Base-by-base conservation (phyloP, 1,140 invertebrate species). In the Meloidogyne hapla region DNA sequence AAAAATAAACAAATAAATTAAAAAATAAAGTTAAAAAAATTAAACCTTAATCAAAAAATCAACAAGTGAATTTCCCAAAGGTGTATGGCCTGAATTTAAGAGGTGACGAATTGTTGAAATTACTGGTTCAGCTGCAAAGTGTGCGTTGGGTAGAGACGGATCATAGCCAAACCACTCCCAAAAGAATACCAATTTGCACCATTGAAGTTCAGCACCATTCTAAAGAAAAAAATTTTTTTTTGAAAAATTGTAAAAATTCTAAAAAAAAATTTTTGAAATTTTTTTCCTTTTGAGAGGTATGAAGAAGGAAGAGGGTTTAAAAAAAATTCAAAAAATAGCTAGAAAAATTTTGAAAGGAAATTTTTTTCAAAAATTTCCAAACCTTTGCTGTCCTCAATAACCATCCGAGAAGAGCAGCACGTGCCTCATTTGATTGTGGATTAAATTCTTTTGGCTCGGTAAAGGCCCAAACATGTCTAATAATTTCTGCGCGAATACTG, bases 161-260 rank as follows among this genome's bases (percentile, higher is more conserved):
- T 79, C 78, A 56, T 80, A 79, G 2, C 78, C 77, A 63, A 79
- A 80, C 78, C 78, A 79, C 9, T 79, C 78, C 78, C 78, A 79
- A 63, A 79, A 80, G 15, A 79, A 77, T 68, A 63, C 75, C 2
- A 79, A 28, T 62, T 79, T 79, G 33, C 78, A 79, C 78, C 76
- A 77, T 40, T 78, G 76, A 15, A 18, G 38, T 42, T 77, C 76
- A 4, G 76, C 76, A n/a, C 56, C 76, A 6, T 25, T 12, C 77
- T 79, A 38, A 45, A 42, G 15, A 15, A 10, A 79, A 79, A 48
- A 77, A 64, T 12, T 12, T 42, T 42, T 33, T 33, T 33, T 33
- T 33, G 33, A 33, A 33, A 33, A 33, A 33, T 33, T 33, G 3
- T 8, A 2, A 33, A 33, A 33, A 33, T 33, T 33, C 8, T 8